A percentile compares a stretch with the other conserved stretches of the same genome.
Evolutionary conservation across 2,888 invertebrate species (phyloP).

Genomic region (Apodemia zela): DNA sequence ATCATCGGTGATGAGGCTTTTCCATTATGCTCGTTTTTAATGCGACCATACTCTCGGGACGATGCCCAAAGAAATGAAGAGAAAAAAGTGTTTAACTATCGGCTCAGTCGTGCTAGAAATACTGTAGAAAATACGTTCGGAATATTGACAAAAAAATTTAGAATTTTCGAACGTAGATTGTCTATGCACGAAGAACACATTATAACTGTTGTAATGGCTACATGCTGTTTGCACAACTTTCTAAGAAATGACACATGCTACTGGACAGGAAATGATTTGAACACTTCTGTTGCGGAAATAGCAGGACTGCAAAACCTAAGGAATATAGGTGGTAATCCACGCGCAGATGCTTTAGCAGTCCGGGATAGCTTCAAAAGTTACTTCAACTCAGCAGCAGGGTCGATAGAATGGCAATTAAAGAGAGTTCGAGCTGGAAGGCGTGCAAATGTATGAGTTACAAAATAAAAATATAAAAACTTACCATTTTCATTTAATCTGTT

Average conservation of each 20-base stretch:
- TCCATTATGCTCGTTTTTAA: constrained; percentile 24
- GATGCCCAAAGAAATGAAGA: constrained; percentile 18
- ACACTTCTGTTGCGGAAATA: constrained; percentile 7
- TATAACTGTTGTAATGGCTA: constrained; percentile 16
- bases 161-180: constrained; percentile 16
- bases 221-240: constrained; percentile 18
- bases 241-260: constrained; percentile 18
- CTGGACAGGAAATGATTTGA: constrained; percentile 14
- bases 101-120: constrained; percentile 28
- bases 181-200: constrained; percentile 15
- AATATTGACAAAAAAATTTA: constrained; percentile 23
- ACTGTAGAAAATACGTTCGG: constrained; percentile 28
- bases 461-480: constrained; percentile 13
- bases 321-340: constrained; percentile 13
- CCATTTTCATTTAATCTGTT: constrained; percentile 16
- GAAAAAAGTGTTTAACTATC: constrained; percentile 28
- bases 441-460: background rate
- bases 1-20: constrained; percentile 22
- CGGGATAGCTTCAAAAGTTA: constrained; percentile 17
- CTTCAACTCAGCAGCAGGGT: constrained; percentile 16
- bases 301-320: constrained; percentile 14
- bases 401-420: constrained; percentile 10
- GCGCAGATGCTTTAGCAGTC: constrained; percentile 18
- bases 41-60: constrained; percentile 25
- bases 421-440: constrained; percentile 18